These are phyloP conservation scores for Phalloptychus januarius DNA, from an alignment of 2,797 vertebrate species.

Conservation along the genomic window DNA sequence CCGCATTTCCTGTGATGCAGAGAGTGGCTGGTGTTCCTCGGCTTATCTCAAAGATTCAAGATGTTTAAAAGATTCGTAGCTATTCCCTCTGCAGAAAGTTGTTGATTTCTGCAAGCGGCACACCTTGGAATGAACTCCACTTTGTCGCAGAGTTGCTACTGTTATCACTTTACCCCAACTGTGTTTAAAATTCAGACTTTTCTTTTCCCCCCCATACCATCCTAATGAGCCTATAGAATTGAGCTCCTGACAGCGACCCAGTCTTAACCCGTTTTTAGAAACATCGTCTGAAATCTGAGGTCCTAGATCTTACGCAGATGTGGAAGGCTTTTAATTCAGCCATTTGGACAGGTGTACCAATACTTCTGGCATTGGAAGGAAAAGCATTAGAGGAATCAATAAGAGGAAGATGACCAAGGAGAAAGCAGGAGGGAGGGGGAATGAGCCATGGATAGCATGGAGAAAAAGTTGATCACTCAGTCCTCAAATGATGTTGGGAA, in stretches of 20 bases:
- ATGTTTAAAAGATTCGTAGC: not conserved
- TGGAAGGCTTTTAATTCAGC: not conserved
- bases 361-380: not conserved
- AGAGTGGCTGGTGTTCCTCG: not conserved
- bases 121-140: not conserved
- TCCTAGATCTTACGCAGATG: not conserved
- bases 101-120: not conserved
- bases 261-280: not conserved
- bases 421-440: conserved; percentile 21
- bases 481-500: conserved; percentile 38
- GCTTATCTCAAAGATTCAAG: not conserved
- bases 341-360: not conserved
- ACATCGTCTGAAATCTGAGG: not conserved
- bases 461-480: conserved; percentile 48
- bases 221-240: not conserved
- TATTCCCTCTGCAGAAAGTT: not conserved
- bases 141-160: not conserved
- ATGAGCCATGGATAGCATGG: conserved; percentile 12
- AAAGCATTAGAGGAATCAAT: conserved; percentile 27
- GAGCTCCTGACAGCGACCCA: not conserved
- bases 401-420: conserved; percentile 27
- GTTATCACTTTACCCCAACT: not conserved
- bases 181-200: not conserved
- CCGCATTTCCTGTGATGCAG: not conserved
- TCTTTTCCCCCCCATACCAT: not conserved